phyloP scores from a whole-genome alignment of 2,113 vertebrate genomes.

The Halichoeres trimaculatus region DNA sequence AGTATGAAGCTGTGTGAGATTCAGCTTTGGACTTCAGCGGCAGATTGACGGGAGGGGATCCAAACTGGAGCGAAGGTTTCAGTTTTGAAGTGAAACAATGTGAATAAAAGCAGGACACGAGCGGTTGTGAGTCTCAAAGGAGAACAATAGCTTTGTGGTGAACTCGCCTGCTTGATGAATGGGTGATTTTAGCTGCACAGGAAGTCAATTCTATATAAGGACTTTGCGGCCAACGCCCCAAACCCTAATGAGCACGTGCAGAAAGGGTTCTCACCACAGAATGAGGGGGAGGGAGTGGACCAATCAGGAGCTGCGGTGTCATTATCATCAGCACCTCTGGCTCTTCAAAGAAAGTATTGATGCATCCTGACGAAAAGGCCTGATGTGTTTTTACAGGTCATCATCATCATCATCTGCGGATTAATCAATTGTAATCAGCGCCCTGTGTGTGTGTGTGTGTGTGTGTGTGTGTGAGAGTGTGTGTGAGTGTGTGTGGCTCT shows the following conservation, averaged over 20 bases:
- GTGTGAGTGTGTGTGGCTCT: slow-evolving; percentile 23
- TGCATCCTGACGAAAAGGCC: slow-evolving; percentile 26
- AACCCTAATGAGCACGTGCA: slow-evolving; percentile 69
- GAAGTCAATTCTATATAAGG: slow-evolving; percentile 69
- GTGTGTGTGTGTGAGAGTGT: slow-evolving; percentile 14
- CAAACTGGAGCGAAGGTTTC: neutral
- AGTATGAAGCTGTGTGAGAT: neutral
- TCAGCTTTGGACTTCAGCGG: neutral
- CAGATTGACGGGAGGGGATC: neutral
- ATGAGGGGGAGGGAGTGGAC: neutral
- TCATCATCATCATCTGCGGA: slow-evolving; percentile 34
- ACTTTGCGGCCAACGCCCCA: slow-evolving; percentile 45
- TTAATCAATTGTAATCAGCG: slow-evolving; percentile 59
- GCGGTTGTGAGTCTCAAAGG: slow-evolving; percentile 29
- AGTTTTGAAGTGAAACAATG: slow-evolving; percentile 26
- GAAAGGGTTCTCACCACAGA: slow-evolving; percentile 37
- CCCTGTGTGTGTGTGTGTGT: slow-evolving; percentile 22
- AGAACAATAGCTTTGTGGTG: slow-evolving; percentile 65
- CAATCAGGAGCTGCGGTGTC: slow-evolving; percentile 36
- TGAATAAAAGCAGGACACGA: slow-evolving; percentile 43
- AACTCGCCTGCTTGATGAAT: slow-evolving; percentile 56
- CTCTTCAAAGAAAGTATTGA: slow-evolving; percentile 26
- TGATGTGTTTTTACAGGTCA: slow-evolving; percentile 35
- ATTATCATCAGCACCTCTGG: slow-evolving; percentile 8
- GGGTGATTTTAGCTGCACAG: slow-evolving; percentile 53